These are phyloP conservation scores for Agonopterix arenella DNA, from an alignment of 2,888 invertebrate species.

Conservation along the genomic window DNA sequence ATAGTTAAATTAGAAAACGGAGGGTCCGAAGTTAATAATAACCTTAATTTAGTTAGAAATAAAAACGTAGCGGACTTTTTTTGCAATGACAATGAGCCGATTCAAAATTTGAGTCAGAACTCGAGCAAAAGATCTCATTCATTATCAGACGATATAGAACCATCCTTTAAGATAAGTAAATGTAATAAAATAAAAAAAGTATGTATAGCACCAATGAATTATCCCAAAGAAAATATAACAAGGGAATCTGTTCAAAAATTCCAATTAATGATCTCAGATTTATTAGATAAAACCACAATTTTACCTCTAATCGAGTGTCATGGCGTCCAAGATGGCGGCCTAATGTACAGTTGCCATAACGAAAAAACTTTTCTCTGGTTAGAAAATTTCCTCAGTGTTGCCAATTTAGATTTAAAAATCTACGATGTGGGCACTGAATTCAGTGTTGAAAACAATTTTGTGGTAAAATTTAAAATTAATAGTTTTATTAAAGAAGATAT, in stretches of 20 bases:
- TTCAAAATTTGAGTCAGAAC: neutral
- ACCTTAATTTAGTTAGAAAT: neutral
- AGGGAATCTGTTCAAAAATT: constrained; percentile 14
- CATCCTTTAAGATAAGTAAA: constrained; percentile 11
- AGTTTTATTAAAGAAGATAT: constrained; percentile 17
- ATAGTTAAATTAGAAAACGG: neutral
- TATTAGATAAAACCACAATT: constrained; percentile 19
- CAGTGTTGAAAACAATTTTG: constrained; percentile 11
- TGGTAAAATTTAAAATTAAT: constrained; percentile 28
- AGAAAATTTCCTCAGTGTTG: constrained; percentile 14
- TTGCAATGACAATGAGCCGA: neutral
- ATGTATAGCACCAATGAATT: constrained; percentile 16
- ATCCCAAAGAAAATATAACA: constrained; percentile 16
- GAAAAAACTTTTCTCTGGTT: constrained; percentile 28
- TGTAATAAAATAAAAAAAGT: constrained; percentile 8
- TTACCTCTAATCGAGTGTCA: constrained; percentile 42
- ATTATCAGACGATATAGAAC: constrained; percentile 6
- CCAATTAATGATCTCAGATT: constrained; percentile 22
- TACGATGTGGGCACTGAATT: constrained; percentile 3
- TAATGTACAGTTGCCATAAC: constrained; percentile 42
- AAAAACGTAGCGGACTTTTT: neutral
- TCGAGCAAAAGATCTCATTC: constrained; percentile 9
- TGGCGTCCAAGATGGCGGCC: constrained; percentile 35
- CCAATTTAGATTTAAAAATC: constrained; percentile 14
- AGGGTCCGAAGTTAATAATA: constrained; percentile 1